Evolutionary conservation across 2,888 invertebrate genomes (phyloP).

Genomic region (Heliconius charithonia): DNA sequence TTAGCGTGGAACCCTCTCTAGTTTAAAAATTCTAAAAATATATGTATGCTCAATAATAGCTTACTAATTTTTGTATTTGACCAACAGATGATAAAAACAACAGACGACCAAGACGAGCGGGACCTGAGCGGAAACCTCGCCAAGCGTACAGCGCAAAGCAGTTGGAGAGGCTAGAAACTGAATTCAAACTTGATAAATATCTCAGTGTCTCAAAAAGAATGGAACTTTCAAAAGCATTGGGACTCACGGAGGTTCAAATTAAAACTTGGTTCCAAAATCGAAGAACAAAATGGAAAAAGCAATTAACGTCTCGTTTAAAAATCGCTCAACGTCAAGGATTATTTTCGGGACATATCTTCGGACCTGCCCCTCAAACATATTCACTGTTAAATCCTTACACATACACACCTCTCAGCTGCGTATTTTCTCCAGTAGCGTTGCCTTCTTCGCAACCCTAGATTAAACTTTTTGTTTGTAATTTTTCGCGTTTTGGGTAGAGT

Average conservation of each 20-base stretch:
- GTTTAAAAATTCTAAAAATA: too few relatives aligned
- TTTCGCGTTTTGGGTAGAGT: conserved; percentile 10
- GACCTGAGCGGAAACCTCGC: conserved; percentile 95
- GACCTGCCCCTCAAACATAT: conserved; percentile 84
- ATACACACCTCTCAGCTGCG: conserved; percentile 84
- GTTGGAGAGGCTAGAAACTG: conserved; percentile 94
- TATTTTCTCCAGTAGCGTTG: conserved; percentile 83
- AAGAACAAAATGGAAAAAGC: conserved; percentile 98
- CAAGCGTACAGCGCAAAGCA: conserved; percentile 98
- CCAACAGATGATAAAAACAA: conserved; percentile 89
- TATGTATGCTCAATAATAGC: not conserved
- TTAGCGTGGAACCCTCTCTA: too few relatives aligned
- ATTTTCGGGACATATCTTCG: conserved; percentile 88
- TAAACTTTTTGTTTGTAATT: not conserved
- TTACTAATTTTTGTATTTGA: conserved; percentile 34
- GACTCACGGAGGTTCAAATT: conserved; percentile 96
- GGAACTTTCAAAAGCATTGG: conserved; percentile 94
- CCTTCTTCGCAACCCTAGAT: conserved; percentile 69
- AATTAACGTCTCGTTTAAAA: conserved; percentile 94
- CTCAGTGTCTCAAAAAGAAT: conserved; percentile 97
- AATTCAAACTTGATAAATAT: conserved; percentile 98
- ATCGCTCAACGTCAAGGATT: conserved; percentile 94
- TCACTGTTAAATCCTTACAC: conserved; percentile 86
- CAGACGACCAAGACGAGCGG: conserved; percentile 92
- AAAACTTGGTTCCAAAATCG: conserved; percentile 99